phyloP scores from a whole-genome alignment of 2,797 vertebrate genomes.

The Hirundo rustica region DNA sequence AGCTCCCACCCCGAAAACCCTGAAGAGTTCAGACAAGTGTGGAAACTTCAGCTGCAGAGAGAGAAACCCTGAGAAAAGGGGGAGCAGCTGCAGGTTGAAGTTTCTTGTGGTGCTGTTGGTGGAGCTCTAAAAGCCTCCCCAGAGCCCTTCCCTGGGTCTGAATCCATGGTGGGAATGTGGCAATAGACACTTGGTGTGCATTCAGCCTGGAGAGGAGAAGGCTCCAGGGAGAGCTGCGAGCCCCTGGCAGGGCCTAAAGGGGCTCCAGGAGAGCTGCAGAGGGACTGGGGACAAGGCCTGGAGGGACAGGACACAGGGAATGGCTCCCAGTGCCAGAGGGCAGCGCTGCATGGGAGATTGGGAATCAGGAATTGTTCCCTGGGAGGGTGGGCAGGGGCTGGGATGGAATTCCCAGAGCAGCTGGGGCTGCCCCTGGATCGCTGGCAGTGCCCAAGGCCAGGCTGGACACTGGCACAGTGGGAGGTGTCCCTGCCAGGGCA shows the following conservation, averaged over 20 bases:
- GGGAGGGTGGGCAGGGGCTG: no score
- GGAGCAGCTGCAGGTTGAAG: neutral
- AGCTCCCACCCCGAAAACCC: neutral
- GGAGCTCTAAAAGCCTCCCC: neutral
- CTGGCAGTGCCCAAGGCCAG: neutral
- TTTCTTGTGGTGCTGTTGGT: neutral
- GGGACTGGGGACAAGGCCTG: neutral
- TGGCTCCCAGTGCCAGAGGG: neutral
- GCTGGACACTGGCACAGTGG: neutral
- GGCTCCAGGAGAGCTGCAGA: neutral
- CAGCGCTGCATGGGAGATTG: neutral
- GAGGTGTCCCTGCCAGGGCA: neutral
- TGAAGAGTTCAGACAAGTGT: neutral
- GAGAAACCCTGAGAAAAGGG: neutral
- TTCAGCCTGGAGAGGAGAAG: neutral
- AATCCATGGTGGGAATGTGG: neutral
- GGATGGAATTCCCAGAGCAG: neutral
- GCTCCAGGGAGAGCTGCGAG: neutral
- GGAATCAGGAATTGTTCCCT: no score
- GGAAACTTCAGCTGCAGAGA: neutral
- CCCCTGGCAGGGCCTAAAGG: neutral
- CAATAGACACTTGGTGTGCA: fast-evolving
- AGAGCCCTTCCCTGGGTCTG: neutral
- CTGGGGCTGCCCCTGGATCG: neutral
- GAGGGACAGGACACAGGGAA: neutral